Evolutionary conservation across 2,888 invertebrate genomes (phyloP).

Genomic region (Drosophila falleni): DNA sequence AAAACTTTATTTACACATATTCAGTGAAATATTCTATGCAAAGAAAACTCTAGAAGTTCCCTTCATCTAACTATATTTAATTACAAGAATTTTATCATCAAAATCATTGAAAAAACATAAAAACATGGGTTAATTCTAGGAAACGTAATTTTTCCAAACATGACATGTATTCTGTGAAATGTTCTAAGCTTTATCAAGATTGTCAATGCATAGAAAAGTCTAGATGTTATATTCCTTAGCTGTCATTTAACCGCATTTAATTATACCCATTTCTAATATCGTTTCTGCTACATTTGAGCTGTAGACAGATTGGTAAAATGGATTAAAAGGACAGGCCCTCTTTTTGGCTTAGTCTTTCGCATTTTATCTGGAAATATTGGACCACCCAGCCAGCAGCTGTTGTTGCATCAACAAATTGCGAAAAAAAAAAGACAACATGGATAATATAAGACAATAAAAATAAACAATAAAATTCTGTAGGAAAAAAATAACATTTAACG

Average conservation of each 20-base stretch:
- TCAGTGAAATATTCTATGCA: not conserved
- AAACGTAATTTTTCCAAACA: not conserved
- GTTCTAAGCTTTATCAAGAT: not conserved
- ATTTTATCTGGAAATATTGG: constrained; percentile 28
- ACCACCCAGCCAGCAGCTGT: constrained; percentile 51
- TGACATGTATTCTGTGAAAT: not conserved
- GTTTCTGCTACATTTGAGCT: not conserved
- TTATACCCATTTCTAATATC: not conserved
- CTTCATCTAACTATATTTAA: not conserved
- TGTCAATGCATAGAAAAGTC: not conserved
- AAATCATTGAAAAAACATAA: not conserved
- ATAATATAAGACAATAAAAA: constrained; percentile 45
- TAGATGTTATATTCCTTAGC: not conserved
- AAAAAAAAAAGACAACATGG: constrained; percentile 24
- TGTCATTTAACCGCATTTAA: not conserved
- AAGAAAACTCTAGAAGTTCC: not conserved
- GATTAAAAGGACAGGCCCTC: constrained; percentile 29
- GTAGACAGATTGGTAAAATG: constrained; percentile 11
- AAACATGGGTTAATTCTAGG: not conserved
- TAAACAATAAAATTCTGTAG: constrained; percentile 38
- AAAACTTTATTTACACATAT: not conserved
- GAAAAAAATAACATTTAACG: constrained; percentile 21
- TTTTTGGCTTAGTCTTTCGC: not conserved
- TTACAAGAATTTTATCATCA: not conserved
- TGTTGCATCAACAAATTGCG: constrained; percentile 25